These are phyloP conservation scores for Myotis davidii DNA, from an alignment of 2,113 vertebrate species.

Conservation along the genomic window DNA sequence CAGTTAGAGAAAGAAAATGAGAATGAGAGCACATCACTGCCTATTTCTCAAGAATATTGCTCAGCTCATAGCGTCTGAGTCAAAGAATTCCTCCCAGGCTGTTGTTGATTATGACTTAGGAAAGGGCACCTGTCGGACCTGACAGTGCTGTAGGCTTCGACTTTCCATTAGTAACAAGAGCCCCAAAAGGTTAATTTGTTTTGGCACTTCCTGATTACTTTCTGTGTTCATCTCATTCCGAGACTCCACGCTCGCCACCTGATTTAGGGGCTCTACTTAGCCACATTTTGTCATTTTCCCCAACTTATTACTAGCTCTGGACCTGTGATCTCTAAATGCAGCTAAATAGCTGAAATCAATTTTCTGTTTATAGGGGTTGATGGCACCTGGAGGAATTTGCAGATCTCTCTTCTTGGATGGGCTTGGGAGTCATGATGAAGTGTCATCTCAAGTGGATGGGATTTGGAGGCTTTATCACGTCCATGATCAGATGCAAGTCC, in stretches of 20 bases:
- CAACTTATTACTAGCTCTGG: conserved; percentile 71
- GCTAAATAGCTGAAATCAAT: conserved; percentile 82
- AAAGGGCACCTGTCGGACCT: conserved; percentile 75
- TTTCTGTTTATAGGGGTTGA: conserved; percentile 74
- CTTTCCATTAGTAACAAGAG: conserved; percentile 75
- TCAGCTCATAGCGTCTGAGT: conserved; percentile 34
- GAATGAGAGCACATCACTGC: conserved; percentile 17
- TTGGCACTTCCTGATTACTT: conserved; percentile 75
- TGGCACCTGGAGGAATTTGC: conserved; percentile 68
- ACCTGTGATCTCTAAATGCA: conserved; percentile 81
- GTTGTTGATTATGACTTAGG: conserved; percentile 68
- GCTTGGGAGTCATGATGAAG: conserved; percentile 8
- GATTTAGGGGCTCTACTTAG: conserved; percentile 72
- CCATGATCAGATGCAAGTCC: not conserved
- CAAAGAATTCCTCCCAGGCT: conserved; percentile 72
- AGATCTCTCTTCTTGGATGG: conserved; percentile 72
- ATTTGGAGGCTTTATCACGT: not conserved
- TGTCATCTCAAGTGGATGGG: not conserved
- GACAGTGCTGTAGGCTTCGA: conserved; percentile 67
- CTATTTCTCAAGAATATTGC: conserved; percentile 74
- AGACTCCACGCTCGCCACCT: conserved; percentile 78
- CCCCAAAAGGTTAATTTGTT: conserved; percentile 79
- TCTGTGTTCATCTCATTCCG: conserved; percentile 74
- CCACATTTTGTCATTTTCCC: conserved; percentile 69
- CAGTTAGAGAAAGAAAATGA: conserved; percentile 56